Conservation (phyloP, 2,888 invertebrate genomes). For the Eupithecia tripunctaria region DNA sequence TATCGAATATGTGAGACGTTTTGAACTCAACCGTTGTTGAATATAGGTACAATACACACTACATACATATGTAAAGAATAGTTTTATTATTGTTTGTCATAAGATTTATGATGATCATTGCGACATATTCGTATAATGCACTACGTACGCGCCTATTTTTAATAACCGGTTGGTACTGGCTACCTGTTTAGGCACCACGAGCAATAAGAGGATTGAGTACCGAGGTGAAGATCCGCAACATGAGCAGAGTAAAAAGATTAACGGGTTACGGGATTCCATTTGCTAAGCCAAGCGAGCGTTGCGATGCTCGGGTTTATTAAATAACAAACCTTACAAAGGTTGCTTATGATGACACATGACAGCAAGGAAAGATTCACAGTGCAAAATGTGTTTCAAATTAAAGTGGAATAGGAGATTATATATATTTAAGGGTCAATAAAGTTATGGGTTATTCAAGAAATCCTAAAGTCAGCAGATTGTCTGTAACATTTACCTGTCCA, state of each 20-base stretch:
- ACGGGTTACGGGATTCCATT: constrained; percentile 73
- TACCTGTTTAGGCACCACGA: constrained; percentile 49
- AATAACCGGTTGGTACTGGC: constrained; percentile 56
- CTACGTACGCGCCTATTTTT: constrained; percentile 45
- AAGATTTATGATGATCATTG: constrained; percentile 33
- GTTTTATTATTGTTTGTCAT: constrained; percentile 8
- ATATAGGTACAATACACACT: too few relatives aligned
- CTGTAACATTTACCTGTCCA: constrained; percentile 62
- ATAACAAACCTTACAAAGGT: constrained; percentile 22
- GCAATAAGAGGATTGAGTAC: constrained; percentile 58
- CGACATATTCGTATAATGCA: constrained; percentile 32
- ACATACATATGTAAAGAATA: background rate
- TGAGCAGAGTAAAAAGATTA: constrained; percentile 72
- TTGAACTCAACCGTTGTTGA: background rate
- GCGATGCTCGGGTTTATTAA: constrained; percentile 24
- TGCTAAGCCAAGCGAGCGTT: constrained; percentile 40
- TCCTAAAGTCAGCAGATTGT: background rate
- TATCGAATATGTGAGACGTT: constrained; percentile 5
- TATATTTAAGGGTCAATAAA: background rate
- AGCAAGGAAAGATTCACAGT: background rate
- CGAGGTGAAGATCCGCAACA: constrained; percentile 68
- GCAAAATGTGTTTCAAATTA: background rate
- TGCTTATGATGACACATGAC: background rate
- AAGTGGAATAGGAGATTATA: background rate
- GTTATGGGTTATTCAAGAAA: background rate